phyloP scores from a whole-genome alignment of 2,113 vertebrate species.

The Neolamprologus variostigma region DNA sequence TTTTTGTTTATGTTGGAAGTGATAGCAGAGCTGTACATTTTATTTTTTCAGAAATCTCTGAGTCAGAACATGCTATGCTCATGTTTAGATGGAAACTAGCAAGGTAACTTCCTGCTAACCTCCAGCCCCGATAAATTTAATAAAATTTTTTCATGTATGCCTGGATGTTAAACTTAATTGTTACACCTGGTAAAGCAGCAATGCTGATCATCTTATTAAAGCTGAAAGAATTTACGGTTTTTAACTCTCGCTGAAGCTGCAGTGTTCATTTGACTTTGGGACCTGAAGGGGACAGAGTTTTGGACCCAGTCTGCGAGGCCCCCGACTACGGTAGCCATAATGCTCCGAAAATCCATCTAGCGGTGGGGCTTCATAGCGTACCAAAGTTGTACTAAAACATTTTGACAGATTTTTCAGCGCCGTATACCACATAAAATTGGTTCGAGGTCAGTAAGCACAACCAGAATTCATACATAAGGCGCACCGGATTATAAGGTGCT shows the following conservation, averaged over 20 bases:
- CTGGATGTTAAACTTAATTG: background rate
- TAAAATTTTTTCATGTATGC: background rate
- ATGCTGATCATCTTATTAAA: background rate
- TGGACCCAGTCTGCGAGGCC: background rate
- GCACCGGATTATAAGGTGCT: background rate
- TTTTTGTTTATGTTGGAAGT: background rate
- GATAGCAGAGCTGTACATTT: background rate
- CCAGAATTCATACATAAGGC: background rate
- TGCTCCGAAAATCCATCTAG: background rate
- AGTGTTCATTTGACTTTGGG: background rate
- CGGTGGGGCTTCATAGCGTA: rapidly evolving
- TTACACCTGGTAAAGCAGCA: background rate
- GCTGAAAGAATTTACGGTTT: background rate
- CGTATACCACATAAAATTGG: background rate
- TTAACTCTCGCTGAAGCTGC: background rate
- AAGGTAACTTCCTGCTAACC: background rate
- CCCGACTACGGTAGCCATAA: background rate
- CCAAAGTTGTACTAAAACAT: background rate
- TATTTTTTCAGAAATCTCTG: background rate
- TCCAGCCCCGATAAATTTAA: background rate
- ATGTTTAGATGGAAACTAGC: background rate
- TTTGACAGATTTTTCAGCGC: background rate
- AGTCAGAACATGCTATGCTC: rapidly evolving
- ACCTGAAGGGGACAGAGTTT: rapidly evolving
- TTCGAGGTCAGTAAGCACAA: background rate